These are phyloP conservation scores for Chalcis sispes DNA, from an alignment of 2,888 invertebrate species.

Conservation along the genomic window DNA sequence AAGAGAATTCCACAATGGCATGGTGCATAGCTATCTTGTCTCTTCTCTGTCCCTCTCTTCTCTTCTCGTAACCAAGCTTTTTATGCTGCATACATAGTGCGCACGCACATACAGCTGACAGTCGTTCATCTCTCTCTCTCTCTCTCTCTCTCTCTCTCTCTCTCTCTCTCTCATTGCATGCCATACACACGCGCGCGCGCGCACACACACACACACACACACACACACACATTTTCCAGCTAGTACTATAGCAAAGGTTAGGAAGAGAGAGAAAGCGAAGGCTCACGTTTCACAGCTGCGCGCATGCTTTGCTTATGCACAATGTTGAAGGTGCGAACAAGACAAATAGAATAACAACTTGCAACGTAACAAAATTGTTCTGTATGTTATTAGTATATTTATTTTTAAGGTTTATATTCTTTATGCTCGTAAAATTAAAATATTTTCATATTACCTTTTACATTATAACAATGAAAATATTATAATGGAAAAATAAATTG, in stretches of 20 bases:
- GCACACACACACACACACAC: background rate
- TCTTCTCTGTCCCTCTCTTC: background rate
- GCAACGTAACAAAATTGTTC: too few species aligned
- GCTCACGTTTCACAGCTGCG: constrained; percentile 52
- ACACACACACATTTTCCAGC: too few species aligned
- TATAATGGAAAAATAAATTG: too few species aligned
- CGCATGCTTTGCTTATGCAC: constrained; percentile 29
- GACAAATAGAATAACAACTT: too few species aligned
- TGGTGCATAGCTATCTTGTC: background rate
- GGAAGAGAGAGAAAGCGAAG: constrained; percentile 11
- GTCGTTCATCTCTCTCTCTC: background rate
- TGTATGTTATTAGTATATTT: too few species aligned
- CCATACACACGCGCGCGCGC: background rate
- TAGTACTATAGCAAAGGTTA: background rate
- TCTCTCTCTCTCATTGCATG: constrained; percentile 7
- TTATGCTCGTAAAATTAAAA: too few species aligned
- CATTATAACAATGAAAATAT: too few species aligned
- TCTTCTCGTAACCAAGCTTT: too few species aligned
- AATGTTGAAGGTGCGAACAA: too few species aligned
- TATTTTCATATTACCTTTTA: too few species aligned
- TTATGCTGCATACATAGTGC: background rate
- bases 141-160: constrained; percentile 15
- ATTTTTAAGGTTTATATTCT: too few species aligned
- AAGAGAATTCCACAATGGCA: too few species aligned
- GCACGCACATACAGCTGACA: background rate